Evolutionary conservation across 2,797 vertebrate genomes (phyloP).

Genomic region (Pseudotriccus pelzelni): DNA sequence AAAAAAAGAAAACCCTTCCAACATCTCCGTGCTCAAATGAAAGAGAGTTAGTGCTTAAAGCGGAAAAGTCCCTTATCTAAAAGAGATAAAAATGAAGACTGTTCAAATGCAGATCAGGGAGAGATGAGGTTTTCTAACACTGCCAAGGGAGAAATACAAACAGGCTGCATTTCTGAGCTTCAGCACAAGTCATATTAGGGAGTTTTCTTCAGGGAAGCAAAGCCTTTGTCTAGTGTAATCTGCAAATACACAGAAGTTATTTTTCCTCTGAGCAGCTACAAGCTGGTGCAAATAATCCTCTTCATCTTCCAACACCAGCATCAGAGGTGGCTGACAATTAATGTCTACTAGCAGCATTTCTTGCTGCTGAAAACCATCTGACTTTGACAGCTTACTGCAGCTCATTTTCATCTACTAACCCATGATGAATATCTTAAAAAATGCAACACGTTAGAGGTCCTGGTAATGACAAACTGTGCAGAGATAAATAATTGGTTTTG

Average conservation of each 20-base stretch:
- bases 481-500: neutral
- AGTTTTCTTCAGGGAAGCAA: slow-evolving; percentile 10
- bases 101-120: slow-evolving; percentile 45
- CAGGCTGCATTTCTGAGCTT: slow-evolving; percentile 21
- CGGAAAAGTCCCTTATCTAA: neutral
- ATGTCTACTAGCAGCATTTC: slow-evolving; percentile 29
- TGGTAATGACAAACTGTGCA: neutral
- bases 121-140: slow-evolving; percentile 13
- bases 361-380: slow-evolving; percentile 1
- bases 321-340: slow-evolving; percentile 33
- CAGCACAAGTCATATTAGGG: slow-evolving; percentile 37
- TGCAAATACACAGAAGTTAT: slow-evolving; percentile 31
- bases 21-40: neutral
- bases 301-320: slow-evolving; percentile 56
- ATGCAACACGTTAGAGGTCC: neutral
- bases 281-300: slow-evolving; percentile 58
- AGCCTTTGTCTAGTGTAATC: slow-evolving; percentile 15
- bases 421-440: neutral
- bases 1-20: neutral
- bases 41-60: neutral
- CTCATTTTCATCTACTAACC: neutral
- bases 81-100: slow-evolving; percentile 15
- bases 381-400: neutral
- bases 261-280: slow-evolving; percentile 47
- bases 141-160: slow-evolving; percentile 24